These are phyloP conservation scores for Oncorhynchus kisutch DNA, from an alignment of 2,113 vertebrate genomes.

Conservation along the genomic window DNA sequence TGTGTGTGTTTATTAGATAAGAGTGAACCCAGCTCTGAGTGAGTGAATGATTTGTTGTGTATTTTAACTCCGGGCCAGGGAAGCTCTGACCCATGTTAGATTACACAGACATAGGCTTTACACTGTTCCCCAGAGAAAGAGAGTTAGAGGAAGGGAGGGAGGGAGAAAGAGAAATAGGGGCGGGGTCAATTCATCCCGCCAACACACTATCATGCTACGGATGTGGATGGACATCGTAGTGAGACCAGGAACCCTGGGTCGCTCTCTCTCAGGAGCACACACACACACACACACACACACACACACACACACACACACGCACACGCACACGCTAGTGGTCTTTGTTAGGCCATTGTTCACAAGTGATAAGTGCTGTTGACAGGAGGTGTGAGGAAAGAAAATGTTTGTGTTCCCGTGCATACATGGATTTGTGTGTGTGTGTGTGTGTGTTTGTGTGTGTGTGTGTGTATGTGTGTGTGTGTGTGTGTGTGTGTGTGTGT, in stretches of 20 bases:
- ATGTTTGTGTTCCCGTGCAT: neutral
- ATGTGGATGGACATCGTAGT: too few relatives aligned
- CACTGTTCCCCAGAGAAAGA: slow-evolving; percentile 25
- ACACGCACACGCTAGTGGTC: neutral
- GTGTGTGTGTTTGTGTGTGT: too few relatives aligned
- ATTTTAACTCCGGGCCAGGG: slow-evolving; percentile 34
- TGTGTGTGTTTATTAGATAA: slow-evolving; percentile 26
- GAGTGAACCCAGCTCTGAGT: slow-evolving; percentile 33
- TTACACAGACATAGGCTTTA: slow-evolving; percentile 43
- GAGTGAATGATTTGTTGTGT: slow-evolving; percentile 46
- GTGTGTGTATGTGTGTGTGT: too few relatives aligned
- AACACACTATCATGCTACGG: too few relatives aligned
- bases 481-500: too few relatives aligned
- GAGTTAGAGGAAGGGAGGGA: neutral
- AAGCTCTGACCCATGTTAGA: slow-evolving; percentile 34
- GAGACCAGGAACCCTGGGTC: too few relatives aligned
- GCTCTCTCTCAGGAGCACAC: too few relatives aligned
- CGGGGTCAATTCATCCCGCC: too few relatives aligned
- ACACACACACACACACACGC: neutral
- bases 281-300: too few relatives aligned
- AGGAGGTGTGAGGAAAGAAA: neutral
- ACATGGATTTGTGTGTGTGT: too few relatives aligned
- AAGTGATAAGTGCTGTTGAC: slow-evolving; percentile 8
- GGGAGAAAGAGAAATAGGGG: too few relatives aligned
- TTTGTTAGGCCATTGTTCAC: neutral